Percentiles rank a stretch among this genome's conserved stretches.
These are phyloP conservation scores for Callitettix versicolor DNA, from an alignment of 1,140 invertebrate species.

Conservation along the genomic window DNA sequence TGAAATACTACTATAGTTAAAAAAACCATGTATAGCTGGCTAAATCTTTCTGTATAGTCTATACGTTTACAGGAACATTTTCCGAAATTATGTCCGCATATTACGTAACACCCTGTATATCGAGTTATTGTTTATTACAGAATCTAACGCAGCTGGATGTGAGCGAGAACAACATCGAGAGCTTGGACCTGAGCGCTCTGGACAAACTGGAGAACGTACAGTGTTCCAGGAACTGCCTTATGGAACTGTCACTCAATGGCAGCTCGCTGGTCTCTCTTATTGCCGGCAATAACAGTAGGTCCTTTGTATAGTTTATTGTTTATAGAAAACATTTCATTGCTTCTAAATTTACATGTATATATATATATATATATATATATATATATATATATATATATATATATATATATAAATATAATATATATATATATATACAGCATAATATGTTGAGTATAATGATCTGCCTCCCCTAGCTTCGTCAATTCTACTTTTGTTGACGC, in stretches of 20 bases:
- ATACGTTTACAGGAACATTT: too few species aligned
- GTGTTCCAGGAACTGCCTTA: conserved; percentile 57
- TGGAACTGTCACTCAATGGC: conserved; percentile 56
- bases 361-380: background rate
- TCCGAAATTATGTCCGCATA: too few species aligned
- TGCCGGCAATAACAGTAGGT: conserved; percentile 64
- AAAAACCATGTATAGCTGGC: too few species aligned
- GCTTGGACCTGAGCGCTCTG: conserved; percentile 57
- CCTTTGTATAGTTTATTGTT: background rate
- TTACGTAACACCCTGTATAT: too few species aligned
- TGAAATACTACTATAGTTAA: too few species aligned
- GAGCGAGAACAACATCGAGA: conserved; percentile 67
- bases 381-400: background rate
- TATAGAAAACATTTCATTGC: background rate
- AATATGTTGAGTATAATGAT: too few species aligned
- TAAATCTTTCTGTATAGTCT: too few species aligned
- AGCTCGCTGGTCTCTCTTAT: conserved; percentile 52
- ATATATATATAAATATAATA: background rate
- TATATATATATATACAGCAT: background rate
- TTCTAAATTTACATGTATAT: background rate
- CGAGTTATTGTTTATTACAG: conserved; percentile 39
- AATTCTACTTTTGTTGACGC: too few species aligned
- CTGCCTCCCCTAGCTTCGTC: too few species aligned
- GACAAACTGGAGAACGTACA: conserved; percentile 55
- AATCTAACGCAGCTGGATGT: conserved; percentile 61